Base-by-base conservation (phyloP, 2,797 vertebrate genomes). In the Hemibagrus guttatus region DNA sequence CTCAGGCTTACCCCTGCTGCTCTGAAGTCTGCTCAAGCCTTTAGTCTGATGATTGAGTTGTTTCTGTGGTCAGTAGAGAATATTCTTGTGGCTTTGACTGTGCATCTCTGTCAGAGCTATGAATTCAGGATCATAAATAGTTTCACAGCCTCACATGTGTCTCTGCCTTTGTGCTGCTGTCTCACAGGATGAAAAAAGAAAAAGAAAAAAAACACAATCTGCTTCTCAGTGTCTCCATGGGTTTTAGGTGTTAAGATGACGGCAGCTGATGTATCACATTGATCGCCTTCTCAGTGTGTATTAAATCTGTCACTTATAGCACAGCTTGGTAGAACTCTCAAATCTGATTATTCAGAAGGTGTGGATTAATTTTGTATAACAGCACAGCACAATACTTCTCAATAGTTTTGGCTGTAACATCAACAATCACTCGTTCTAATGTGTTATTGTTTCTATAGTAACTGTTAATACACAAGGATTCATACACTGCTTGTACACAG, bases 11-110 rank as follows among this genome's bases (percentile, higher is more conserved):
- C 6, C 49, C 64, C 54, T 86, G 64, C 26, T 81, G 66, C 54
- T 64, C 23, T 56, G 59, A 83, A 86, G 83, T 68, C 76, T 85
- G 84, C 78, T 59, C 23, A 31, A 46, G 74, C 23, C 81, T 82
- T 85, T 66, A 59, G 59, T 61, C 84, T 75, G 28, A 21, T 39
- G 75, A 68, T 63, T 28, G 76, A 81, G 78, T 72, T 74, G 66
- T 71, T 49, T 69, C 31, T 72, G 54, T 49, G 54, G 52, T 59
- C 63, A 58, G 26, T n/a, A 83, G 39, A 63, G 58, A 81, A 81
- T 81, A n/a, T 59, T 17, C 39, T 46, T 49, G 23, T 46, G 35
- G 61, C 35, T 63, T 46, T 9, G 58, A n/a, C 78, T 46, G 39
- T 49, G 16, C 59, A 46, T 81, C 58, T 42, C 59, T 81, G 79